Evolutionary conservation across 2,113 vertebrate species (phyloP).

Genomic region (Labeo rohita): DNA sequence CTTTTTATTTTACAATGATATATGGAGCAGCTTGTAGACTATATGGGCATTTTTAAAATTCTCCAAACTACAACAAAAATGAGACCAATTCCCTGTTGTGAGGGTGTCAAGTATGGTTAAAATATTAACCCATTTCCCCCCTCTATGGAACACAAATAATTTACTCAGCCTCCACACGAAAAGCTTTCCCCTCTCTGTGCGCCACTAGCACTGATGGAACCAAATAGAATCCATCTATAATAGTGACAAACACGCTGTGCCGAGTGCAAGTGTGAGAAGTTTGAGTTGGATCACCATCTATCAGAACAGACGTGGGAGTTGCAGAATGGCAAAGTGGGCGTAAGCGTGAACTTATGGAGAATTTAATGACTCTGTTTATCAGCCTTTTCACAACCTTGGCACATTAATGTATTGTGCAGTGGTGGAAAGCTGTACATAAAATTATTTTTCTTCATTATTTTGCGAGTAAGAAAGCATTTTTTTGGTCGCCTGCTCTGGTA

Average conservation of each 20-base stretch:
- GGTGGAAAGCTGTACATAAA: background rate
- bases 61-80: conserved; percentile 28
- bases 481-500: background rate
- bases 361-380: conserved; percentile 28
- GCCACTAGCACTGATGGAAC: conserved; percentile 31
- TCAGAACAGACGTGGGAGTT: conserved; percentile 20
- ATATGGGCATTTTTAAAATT: background rate
- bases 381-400: conserved; percentile 10
- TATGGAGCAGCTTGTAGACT: background rate
- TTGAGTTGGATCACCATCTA: conserved; percentile 38
- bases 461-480: background rate
- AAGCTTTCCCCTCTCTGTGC: conserved; percentile 3
- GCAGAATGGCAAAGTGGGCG: conserved; percentile 20
- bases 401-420: background rate
- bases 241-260: conserved; percentile 45
- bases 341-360: conserved; percentile 30
- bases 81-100: background rate
- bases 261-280: conserved; percentile 23
- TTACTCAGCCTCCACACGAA: conserved; percentile 19
- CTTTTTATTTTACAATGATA: background rate
- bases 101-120: conserved; percentile 33
- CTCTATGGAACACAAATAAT: conserved; percentile 43
- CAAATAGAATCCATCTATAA: conserved; percentile 47
- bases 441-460: background rate
- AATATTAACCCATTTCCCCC: conserved; percentile 13